Conservation (phyloP, 2,113 vertebrate species). For the Gyps fulvus region DNA sequence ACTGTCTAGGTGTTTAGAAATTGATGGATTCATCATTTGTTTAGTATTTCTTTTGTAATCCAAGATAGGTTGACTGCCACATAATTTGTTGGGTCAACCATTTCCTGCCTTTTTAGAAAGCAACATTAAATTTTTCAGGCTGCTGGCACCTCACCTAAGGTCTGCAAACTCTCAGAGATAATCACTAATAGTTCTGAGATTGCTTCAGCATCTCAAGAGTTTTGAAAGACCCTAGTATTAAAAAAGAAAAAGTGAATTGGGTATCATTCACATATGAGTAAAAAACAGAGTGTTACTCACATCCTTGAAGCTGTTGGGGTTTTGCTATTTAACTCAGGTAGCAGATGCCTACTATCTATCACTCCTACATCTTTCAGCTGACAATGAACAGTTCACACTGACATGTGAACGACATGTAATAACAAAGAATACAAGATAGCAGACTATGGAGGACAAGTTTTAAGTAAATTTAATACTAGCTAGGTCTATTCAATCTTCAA, state of each 20-base stretch:
- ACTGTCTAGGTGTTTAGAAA: neutral
- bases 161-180: neutral
- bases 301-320: neutral
- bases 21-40: neutral
- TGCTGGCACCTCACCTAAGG: neutral
- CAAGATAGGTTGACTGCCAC: neutral
- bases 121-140: neutral
- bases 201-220: neutral
- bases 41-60: neutral
- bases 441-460: neutral
- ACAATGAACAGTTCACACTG: neutral
- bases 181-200: neutral
- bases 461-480: neutral
- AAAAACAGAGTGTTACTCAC: neutral
- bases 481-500: neutral
- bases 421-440: neutral
- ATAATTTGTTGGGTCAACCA: neutral
- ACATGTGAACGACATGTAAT: neutral
- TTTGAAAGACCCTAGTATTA: neutral
- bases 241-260: neutral
- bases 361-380: neutral
- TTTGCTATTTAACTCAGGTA: neutral
- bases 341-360: neutral
- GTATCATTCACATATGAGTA: neutral
- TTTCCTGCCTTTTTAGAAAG: neutral